These are phyloP conservation scores for Hypsopygia costalis DNA, from an alignment of 2,888 invertebrate genomes.

Conservation along the genomic window DNA sequence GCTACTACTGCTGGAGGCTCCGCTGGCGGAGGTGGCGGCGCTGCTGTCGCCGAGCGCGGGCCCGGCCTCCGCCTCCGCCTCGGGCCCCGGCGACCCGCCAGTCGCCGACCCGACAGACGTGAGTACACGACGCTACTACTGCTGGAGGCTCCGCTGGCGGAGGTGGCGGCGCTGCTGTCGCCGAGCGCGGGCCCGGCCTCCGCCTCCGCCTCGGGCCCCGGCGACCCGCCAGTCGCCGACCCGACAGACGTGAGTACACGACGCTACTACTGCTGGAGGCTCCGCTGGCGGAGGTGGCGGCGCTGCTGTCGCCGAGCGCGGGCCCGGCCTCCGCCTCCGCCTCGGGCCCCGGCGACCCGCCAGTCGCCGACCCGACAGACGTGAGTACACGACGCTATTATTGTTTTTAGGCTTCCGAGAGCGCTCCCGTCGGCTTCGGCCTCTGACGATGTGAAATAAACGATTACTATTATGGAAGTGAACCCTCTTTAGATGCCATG, in stretches of 20 bases:
- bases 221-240: slow-evolving; percentile 14
- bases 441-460: no score
- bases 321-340: slow-evolving; percentile 15
- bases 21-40: slow-evolving; percentile 87
- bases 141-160: slow-evolving; percentile 83
- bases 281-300: slow-evolving; percentile 87
- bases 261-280: slow-evolving; percentile 77
- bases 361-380: slow-evolving; percentile 17
- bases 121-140: no score
- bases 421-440: slow-evolving; percentile 15
- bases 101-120: slow-evolving; percentile 17
- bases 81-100: slow-evolving; percentile 14
- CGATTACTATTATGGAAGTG: no score
- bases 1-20: slow-evolving; percentile 76
- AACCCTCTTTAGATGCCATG: no score
- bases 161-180: slow-evolving; percentile 83
- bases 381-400: no score
- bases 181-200: slow-evolving; percentile 14
- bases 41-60: slow-evolving; percentile 45
- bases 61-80: slow-evolving; percentile 16
- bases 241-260: no score
- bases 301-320: slow-evolving; percentile 57
- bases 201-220: slow-evolving; percentile 20
- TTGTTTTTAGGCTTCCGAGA: slow-evolving; percentile 75
- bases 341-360: slow-evolving; percentile 15